Evolutionary conservation across 2,797 vertebrate genomes (phyloP).

Genomic region (Lates japonicus): DNA sequence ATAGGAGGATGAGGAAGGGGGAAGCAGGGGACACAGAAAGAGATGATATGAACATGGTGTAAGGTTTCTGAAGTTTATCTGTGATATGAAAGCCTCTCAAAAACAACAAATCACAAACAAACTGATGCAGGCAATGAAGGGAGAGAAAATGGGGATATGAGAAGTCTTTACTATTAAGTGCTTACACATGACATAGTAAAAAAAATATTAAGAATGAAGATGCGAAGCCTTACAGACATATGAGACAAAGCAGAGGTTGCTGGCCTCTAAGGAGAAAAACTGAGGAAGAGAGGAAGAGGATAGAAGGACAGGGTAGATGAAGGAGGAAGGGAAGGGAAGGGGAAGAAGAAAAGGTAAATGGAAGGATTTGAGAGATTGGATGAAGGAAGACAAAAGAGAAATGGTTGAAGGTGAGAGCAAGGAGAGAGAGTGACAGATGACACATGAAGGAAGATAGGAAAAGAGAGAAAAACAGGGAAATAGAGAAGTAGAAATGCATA

Average conservation of each 20-base stretch:
- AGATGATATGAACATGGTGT: constrained; percentile 54
- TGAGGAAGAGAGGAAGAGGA: not conserved
- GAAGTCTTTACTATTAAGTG: constrained; percentile 5
- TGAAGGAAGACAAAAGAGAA: not conserved
- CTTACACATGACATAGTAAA: constrained; percentile 29
- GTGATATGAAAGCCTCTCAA: constrained; percentile 42
- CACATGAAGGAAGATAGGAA: constrained; percentile 9
- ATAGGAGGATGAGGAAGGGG: constrained; percentile 44
- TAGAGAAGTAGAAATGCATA: not conserved
- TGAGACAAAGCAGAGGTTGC: constrained; percentile 26
- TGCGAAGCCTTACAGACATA: constrained; percentile 1
- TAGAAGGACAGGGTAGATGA: too few species aligned
- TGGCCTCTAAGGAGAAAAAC: constrained; percentile 18
- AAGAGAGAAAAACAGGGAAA: constrained; percentile 6
- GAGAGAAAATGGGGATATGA: not conserved
- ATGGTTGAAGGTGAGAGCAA: not conserved
- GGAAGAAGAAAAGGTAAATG: not conserved
- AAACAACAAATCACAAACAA: constrained; percentile 46
- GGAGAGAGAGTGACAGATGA: not conserved
- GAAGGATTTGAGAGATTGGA: not conserved
- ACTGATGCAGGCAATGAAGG: constrained; percentile 24
- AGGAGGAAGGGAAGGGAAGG: not conserved
- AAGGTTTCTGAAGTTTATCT: constrained; percentile 62
- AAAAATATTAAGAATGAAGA: constrained; percentile 15
- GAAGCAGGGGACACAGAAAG: constrained; percentile 34